A percentile compares a stretch with the other conserved stretches of the same genome.
These are phyloP conservation scores for Pipistrellus kuhlii DNA, from an alignment of 2,797 vertebrate species.

Conservation along the genomic window DNA sequence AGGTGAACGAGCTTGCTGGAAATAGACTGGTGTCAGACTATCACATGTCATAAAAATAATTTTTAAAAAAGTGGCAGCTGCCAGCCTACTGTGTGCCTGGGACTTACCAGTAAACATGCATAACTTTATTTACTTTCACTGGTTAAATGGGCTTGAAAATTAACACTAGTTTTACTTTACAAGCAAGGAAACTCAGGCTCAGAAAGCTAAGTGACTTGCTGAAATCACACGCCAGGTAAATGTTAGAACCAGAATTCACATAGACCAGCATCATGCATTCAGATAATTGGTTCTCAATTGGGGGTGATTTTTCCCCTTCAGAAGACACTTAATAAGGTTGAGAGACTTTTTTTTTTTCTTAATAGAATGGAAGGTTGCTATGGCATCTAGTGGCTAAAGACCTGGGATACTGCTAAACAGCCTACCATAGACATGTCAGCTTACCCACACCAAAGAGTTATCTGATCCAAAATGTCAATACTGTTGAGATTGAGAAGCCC, in stretches of 20 bases:
- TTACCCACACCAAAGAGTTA: not conserved
- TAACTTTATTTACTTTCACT: conserved; percentile 18
- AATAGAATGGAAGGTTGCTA: not conserved
- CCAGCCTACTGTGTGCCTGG: not conserved
- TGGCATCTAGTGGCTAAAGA: not conserved
- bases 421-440: not conserved
- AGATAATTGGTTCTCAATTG: not conserved
- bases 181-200: not conserved
- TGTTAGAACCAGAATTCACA: not conserved
- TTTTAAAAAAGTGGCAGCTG: not conserved
- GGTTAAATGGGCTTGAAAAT: not conserved
- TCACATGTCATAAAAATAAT: conserved; percentile 33
- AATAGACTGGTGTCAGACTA: conserved; percentile 20
- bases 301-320: not conserved
- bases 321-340: not conserved
- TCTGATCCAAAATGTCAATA: not conserved
- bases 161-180: not conserved
- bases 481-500: not conserved
- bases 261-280: not conserved
- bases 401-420: not conserved
- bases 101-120: not conserved
- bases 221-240: not conserved
- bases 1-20: conserved; percentile 25
- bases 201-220: not conserved
- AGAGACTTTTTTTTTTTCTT: not conserved